Evolutionary conservation across 2,888 invertebrate species (phyloP).

Genomic region (Neuroscelio doddi): DNA sequence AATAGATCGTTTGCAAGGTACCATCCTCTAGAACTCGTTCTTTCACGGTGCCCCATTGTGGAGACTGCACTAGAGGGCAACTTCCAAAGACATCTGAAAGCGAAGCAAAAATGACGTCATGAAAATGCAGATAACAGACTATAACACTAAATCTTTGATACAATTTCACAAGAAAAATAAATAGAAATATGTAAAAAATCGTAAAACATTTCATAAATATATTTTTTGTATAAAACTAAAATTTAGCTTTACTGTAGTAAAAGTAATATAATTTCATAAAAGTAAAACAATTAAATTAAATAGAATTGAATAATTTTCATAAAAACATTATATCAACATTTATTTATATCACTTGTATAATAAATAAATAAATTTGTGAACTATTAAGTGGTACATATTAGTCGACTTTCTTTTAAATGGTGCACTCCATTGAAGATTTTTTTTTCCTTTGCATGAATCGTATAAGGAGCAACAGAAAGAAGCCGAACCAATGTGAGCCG

Average conservation of each 20-base stretch:
- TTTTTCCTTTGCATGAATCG: conserved; percentile 6
- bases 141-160: background rate
- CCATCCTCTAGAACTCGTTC: conserved; percentile 60
- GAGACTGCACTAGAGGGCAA: conserved; percentile 59
- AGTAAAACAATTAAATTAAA: too few species aligned
- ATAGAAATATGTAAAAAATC: too few species aligned
- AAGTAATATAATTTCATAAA: too few species aligned
- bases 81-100: conserved; percentile 53
- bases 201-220: too few species aligned
- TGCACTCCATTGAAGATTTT: background rate
- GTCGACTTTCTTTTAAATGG: background rate
- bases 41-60: conserved; percentile 60
- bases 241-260: too few species aligned
- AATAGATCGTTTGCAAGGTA: conserved; percentile 61
- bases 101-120: conserved; percentile 8
- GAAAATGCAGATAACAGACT: background rate
- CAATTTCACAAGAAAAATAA: too few species aligned
- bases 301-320: too few species aligned
- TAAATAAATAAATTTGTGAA: too few species aligned
- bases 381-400: too few species aligned
- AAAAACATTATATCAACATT: too few species aligned
- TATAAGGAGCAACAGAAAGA: conserved; percentile 7
- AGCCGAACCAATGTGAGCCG: background rate
- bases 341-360: too few species aligned
- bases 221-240: too few species aligned